Evolutionary conservation across 2,113 vertebrate species (phyloP).

Genomic region (Xiphophorus maculatus): DNA sequence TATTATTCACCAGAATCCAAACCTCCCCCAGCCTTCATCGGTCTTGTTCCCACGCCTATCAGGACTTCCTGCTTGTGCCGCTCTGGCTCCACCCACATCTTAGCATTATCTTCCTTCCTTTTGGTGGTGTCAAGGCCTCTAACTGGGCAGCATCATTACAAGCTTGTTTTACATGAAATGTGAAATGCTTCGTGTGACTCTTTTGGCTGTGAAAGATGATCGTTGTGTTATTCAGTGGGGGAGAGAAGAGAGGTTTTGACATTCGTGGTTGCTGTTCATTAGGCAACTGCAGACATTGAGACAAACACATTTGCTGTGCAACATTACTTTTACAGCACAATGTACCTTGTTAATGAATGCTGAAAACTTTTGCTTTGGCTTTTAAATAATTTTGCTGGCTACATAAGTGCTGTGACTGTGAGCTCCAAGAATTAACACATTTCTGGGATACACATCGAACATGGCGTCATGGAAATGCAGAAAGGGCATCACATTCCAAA

Average conservation of each 20-base stretch:
- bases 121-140: slow-evolving; percentile 29
- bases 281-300: slow-evolving; percentile 14
- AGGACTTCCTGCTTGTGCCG: slow-evolving; percentile 51
- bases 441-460: neutral
- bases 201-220: slow-evolving; percentile 28
- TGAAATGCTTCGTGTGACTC: slow-evolving; percentile 2
- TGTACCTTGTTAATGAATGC: neutral
- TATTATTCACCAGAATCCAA: slow-evolving; percentile 16
- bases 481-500: neutral
- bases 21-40: slow-evolving; percentile 42
- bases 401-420: neutral
- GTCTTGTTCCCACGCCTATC: slow-evolving; percentile 62
- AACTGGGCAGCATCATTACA: slow-evolving; percentile 24
- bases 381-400: too few species aligned
- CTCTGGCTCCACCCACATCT: slow-evolving; percentile 33
- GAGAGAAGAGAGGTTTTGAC: slow-evolving; percentile 4
- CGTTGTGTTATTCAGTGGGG: slow-evolving; percentile 23
- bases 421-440: neutral
- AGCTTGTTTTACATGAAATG: neutral
- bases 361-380: neutral
- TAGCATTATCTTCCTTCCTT: slow-evolving; percentile 26
- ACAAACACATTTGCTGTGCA: slow-evolving; percentile 1
- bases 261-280: slow-evolving; percentile 12
- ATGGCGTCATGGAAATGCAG: too few species aligned
- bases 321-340: neutral